Conservation (phyloP, 2,888 invertebrate genomes). For the Amblyteles armatorius region DNA sequence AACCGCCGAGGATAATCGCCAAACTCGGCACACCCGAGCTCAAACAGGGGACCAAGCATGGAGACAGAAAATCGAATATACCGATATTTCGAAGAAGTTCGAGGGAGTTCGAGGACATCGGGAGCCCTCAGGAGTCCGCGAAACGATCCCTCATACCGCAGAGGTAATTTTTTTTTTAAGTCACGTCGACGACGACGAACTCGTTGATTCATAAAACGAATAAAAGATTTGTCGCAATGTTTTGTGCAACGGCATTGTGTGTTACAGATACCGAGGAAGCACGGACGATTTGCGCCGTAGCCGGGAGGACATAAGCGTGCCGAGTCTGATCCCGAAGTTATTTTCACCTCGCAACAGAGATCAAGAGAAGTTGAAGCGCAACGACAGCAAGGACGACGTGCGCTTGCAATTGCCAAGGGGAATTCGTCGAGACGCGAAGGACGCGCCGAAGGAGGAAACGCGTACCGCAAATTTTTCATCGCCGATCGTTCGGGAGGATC, state of each 20-base stretch:
- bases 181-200: neutral
- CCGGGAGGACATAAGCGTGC: constrained; percentile 81
- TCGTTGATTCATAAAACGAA: neutral
- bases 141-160: constrained; percentile 83
- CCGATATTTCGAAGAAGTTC: constrained; percentile 81
- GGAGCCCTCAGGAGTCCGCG: constrained; percentile 80
- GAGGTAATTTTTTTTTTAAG: constrained; percentile 72
- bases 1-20: constrained; percentile 77
- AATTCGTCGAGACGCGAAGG: constrained; percentile 47
- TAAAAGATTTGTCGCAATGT: neutral
- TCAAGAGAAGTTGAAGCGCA: constrained; percentile 79
- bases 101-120: constrained; percentile 82
- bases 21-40: constrained; percentile 71
- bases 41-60: constrained; percentile 75
- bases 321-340: constrained; percentile 83
- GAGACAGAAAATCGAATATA: constrained; percentile 81
- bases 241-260: neutral
- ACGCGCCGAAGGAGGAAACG: constrained; percentile 54
- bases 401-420: constrained; percentile 67
- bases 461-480: constrained; percentile 41
- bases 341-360: constrained; percentile 79
- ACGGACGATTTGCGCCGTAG: constrained; percentile 81
- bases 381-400: constrained; percentile 82
- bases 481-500: constrained; percentile 69
- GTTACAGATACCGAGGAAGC: constrained; percentile 80